These are phyloP conservation scores for Gari tellinella DNA, from an alignment of 2,888 invertebrate genomes.

Conservation along the genomic window DNA sequence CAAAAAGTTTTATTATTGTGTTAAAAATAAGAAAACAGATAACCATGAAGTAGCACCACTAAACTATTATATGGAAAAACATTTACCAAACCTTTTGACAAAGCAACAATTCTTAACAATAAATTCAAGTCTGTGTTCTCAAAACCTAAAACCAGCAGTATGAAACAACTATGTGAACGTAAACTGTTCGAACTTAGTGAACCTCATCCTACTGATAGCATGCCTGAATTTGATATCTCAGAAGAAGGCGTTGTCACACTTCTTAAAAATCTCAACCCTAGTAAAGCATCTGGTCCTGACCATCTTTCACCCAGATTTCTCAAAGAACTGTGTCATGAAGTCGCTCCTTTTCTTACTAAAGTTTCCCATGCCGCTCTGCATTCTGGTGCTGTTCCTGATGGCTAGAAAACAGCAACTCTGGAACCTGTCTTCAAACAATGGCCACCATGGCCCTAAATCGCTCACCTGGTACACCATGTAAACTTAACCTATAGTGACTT, in stretches of 20 bases:
- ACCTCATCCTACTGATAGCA: too few species aligned
- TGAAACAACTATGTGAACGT: neutral
- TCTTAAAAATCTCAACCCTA: too few species aligned
- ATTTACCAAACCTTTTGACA: too few species aligned
- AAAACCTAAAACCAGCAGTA: neutral
- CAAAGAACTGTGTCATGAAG: too few species aligned
- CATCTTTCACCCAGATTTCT: too few species aligned
- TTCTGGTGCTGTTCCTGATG: neutral
- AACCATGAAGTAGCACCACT: neutral
- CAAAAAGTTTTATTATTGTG: constrained; percentile 1
- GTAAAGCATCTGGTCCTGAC: too few species aligned
- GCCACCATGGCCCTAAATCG: too few species aligned
- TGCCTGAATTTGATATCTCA: too few species aligned
- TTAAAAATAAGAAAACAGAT: neutral
- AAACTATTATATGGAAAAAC: neutral
- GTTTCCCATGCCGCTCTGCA: neutral
- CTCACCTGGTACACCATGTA: too few species aligned
- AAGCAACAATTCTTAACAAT: neutral
- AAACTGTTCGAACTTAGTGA: neutral
- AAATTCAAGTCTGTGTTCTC: constrained; percentile 3
- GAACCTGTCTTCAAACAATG: too few species aligned
- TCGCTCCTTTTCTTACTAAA: neutral
- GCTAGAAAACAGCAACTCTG: neutral
- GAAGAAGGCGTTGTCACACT: too few species aligned
- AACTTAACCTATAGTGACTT: too few species aligned